A percentile compares a stretch with the other conserved stretches of the same genome.
phyloP scores from a whole-genome alignment of 2,797 vertebrate species.

The Lacerta bilineata region DNA sequence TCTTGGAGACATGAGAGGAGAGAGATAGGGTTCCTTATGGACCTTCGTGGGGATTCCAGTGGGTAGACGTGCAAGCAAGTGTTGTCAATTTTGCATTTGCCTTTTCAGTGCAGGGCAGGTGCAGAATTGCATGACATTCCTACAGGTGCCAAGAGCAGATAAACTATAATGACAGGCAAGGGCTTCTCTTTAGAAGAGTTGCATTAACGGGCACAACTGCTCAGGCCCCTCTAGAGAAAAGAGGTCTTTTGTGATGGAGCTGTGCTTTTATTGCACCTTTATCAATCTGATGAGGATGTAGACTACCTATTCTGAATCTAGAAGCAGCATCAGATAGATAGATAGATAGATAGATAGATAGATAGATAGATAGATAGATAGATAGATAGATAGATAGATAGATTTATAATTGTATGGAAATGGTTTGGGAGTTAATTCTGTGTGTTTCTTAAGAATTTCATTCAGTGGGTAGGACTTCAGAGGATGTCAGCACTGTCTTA shows the following conservation, averaged over 20 bases:
- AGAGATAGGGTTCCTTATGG: conserved; percentile 30
- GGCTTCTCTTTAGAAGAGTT: conserved; percentile 9
- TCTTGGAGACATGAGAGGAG: conserved; percentile 25
- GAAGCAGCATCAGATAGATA: background rate
- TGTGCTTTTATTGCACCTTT: background rate
- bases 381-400: no score
- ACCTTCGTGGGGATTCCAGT: conserved; percentile 22
- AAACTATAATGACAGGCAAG: conserved; percentile 7
- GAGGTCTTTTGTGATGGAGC: background rate
- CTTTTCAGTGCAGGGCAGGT: conserved; percentile 31
- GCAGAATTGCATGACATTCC: conserved; percentile 48
- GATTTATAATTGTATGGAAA: background rate
- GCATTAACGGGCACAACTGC: conserved; percentile 8
- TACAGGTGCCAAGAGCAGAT: conserved; percentile 39
- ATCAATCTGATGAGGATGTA: background rate
- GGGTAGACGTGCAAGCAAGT: conserved; percentile 39
- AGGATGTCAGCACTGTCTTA: background rate
- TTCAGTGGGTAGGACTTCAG: background rate
- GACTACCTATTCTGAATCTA: background rate
- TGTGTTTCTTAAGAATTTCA: no score
- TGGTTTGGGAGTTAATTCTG: background rate
- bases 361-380: no score
- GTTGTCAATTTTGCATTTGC: conserved; percentile 49
- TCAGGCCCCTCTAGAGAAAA: background rate
- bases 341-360: no score